These are phyloP conservation scores for Proisotoma minuta DNA, from an alignment of 2,888 invertebrate genomes.

Conservation along the genomic window DNA sequence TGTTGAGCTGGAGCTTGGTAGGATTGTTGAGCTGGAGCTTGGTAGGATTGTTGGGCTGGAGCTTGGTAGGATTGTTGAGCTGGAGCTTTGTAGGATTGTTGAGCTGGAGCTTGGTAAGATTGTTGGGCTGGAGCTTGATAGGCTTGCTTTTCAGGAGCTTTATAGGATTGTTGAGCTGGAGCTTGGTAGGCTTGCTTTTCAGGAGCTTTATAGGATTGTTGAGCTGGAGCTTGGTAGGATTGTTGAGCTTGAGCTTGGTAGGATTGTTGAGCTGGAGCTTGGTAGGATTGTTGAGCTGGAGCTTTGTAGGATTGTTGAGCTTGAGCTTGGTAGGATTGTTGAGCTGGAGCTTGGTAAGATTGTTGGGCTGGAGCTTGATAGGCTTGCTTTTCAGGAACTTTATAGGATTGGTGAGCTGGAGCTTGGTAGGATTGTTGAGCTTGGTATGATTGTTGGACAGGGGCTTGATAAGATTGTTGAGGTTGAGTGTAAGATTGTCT, in stretches of 20 bases:
- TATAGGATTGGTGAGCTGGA: neutral
- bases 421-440: conserved; percentile 2
- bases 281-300: too few relatives aligned
- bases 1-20: conserved; percentile 6
- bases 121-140: too few relatives aligned
- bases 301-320: neutral
- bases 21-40: neutral
- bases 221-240: neutral
- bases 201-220: neutral
- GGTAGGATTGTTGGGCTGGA: neutral
- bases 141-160: neutral
- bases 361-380: conserved; percentile 2
- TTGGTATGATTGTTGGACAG: neutral
- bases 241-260: neutral
- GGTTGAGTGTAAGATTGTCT: neutral
- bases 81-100: neutral
- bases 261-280: too few relatives aligned
- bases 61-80: neutral
- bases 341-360: neutral
- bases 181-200: neutral
- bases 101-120: too few relatives aligned
- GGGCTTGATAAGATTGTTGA: neutral
- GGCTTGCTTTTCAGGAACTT: too few relatives aligned
- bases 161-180: neutral
- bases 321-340: neutral